Percentiles rank a stretch among this genome's conserved stretches.
Conservation (phyloP, 1,140 invertebrate species). For the Drosophila arawakana region DNA sequence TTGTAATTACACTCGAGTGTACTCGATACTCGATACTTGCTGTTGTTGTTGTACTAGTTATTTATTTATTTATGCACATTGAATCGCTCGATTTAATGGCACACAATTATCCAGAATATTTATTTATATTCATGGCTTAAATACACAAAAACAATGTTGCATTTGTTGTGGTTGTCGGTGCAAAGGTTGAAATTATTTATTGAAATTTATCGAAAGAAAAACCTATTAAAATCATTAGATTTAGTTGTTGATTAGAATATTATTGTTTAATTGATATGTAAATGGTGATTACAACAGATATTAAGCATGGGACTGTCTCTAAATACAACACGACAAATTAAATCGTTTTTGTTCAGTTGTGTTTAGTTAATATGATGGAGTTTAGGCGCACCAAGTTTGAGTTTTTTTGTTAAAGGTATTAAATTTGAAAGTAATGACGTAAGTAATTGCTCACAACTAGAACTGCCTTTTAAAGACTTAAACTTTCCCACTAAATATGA, state of each 20-base stretch:
- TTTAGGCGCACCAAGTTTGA: too few species aligned
- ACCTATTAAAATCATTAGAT: slow-evolving; percentile 9
- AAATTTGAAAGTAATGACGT: too few species aligned
- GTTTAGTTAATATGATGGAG: too few species aligned
- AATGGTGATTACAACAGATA: neutral
- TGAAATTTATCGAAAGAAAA: neutral
- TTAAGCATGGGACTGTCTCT: too few species aligned
- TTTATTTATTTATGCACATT: slow-evolving; percentile 47
- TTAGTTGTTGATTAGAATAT: slow-evolving; percentile 10
- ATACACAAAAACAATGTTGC: slow-evolving; percentile 17
- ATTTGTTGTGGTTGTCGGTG: neutral
- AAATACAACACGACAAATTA: too few species aligned
- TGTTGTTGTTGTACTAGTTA: slow-evolving; percentile 38
- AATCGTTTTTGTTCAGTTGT: too few species aligned
- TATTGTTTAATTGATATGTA: neutral
- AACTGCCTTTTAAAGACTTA: too few species aligned
- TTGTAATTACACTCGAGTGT: slow-evolving; percentile 58
- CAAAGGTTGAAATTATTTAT: slow-evolving; percentile 9
- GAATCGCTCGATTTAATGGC: slow-evolving; percentile 24
- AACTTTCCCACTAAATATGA: too few species aligned
- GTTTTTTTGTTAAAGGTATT: too few species aligned
- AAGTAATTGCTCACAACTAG: too few species aligned
- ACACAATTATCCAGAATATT: slow-evolving; percentile 19
- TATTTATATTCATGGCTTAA: slow-evolving; percentile 13
- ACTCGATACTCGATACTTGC: slow-evolving; percentile 30